Conservation (phyloP, 2,797 vertebrate species). For the Ataeniobius toweri region DNA sequence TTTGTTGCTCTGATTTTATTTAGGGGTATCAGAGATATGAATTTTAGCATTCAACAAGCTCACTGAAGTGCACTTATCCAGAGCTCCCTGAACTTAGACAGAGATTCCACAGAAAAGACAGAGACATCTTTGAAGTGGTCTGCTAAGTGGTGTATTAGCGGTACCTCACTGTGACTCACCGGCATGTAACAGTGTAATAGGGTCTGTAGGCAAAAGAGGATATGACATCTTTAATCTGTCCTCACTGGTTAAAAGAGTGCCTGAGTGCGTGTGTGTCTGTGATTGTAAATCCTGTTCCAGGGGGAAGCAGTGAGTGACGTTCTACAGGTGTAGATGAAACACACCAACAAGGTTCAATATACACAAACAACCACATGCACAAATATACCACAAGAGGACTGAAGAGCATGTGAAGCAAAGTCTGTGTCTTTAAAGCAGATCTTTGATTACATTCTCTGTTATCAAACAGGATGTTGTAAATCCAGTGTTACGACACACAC, state of each 20-base stretch:
- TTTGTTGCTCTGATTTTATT: neutral
- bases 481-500: conserved; percentile 51
- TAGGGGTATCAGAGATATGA: neutral
- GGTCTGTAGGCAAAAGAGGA: conserved; percentile 48
- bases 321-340: conserved; percentile 60
- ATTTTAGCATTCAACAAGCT: neutral
- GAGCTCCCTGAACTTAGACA: conserved; percentile 54
- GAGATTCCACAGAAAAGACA: conserved; percentile 49
- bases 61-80: conserved; percentile 26
- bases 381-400: conserved; percentile 19
- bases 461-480: conserved; percentile 63
- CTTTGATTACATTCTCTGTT: conserved; percentile 37
- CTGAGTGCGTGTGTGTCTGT: conserved; percentile 30
- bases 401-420: conserved; percentile 6
- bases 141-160: conserved; percentile 62
- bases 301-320: conserved; percentile 49
- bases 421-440: conserved; percentile 20
- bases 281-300: neutral
- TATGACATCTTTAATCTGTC: conserved; percentile 71
- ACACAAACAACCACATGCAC: conserved; percentile 40
- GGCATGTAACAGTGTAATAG: conserved; percentile 61
- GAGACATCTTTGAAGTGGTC: conserved; percentile 77
- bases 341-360: conserved; percentile 40
- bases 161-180: conserved; percentile 68
- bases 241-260: conserved; percentile 47